Evolutionary conservation across 1,140 invertebrate species (phyloP).

Genomic region (Helicoverpa armigera): DNA sequence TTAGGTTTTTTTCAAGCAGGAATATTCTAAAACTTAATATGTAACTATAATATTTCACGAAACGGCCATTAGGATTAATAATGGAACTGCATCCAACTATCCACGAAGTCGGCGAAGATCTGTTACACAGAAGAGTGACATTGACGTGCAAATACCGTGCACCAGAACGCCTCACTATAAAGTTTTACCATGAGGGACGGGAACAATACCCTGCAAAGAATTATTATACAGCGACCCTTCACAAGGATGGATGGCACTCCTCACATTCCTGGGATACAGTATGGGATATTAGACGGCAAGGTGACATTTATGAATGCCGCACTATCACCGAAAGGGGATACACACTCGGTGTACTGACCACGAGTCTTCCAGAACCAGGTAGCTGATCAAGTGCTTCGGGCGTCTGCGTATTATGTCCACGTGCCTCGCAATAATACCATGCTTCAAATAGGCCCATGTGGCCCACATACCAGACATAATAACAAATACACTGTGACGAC

Average conservation of each 20-base stretch:
- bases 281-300: constrained; percentile 69
- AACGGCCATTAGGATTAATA: constrained; percentile 67
- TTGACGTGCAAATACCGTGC: constrained; percentile 78
- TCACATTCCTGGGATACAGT: constrained; percentile 69
- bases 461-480: constrained; percentile 9
- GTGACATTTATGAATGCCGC: constrained; percentile 73
- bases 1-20: not conserved
- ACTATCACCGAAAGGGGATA: constrained; percentile 72
- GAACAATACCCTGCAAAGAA: constrained; percentile 65
- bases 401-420: constrained; percentile 41
- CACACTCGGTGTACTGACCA: constrained; percentile 74
- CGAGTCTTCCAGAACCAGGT: constrained; percentile 77
- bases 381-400: constrained; percentile 51
- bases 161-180: constrained; percentile 74
- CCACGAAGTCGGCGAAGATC: constrained; percentile 58
- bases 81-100: constrained; percentile 80
- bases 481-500: constrained; percentile 29
- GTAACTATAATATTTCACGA: constrained; percentile 29
- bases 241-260: constrained; percentile 72
- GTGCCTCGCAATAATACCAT: constrained; percentile 12
- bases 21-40: not conserved
- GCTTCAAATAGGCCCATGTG: constrained; percentile 28
- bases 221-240: constrained; percentile 66
- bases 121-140: constrained; percentile 62
- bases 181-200: constrained; percentile 69